Evolutionary conservation across 2,888 invertebrate species (phyloP), one percentile per base, ranked within the genome.

Genomic region (Mongoloraphidia duomilia): DNA sequence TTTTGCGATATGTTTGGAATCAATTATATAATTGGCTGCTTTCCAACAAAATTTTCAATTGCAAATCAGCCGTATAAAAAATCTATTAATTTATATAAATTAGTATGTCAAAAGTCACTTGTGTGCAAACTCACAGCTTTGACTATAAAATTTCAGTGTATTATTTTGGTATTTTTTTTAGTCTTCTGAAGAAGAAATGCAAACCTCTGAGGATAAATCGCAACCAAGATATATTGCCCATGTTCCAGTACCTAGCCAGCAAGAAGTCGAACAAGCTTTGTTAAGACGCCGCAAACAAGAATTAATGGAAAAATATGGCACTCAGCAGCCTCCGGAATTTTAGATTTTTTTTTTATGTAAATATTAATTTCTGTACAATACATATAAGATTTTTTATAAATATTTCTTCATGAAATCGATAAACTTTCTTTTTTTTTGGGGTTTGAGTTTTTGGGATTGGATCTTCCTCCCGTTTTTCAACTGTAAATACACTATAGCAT

Each of bases 211-310:
- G 58, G 60, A 65, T 64, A 62, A 64, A 56, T 63, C 72, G 58
- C 72, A 70, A 52, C 69, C 76, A 41, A 72, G 77, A 53, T 85
- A 82, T 63, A 84, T 84, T 8, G 82, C 86, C 14, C 92, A 93
- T 65, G 93, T 93, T 42, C 84, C 91, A 8, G 92, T 97, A 35
- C 96, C 96, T 0, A 85, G 90, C 11, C 95, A 96, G 66, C 84
- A 86, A 66, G 93, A 96, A 65, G 84, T 97, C 53, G 94, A 95
- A 63, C 87, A 88, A 60, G 95, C 95, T 0, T 71, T 98, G 49
- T 72, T 98, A 1, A 77, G 80, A 55, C 80, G 90, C 60, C 90
- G 93, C 66, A 98, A 98, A 66, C 84, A 85, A 64, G 94, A 96
- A 66, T 71, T 98, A 40, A 65, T 97, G 51, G 84, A 86, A 58